These are phyloP conservation scores for Forpus xanthops DNA, from an alignment of 2,797 vertebrate species.

Conservation along the genomic window DNA sequence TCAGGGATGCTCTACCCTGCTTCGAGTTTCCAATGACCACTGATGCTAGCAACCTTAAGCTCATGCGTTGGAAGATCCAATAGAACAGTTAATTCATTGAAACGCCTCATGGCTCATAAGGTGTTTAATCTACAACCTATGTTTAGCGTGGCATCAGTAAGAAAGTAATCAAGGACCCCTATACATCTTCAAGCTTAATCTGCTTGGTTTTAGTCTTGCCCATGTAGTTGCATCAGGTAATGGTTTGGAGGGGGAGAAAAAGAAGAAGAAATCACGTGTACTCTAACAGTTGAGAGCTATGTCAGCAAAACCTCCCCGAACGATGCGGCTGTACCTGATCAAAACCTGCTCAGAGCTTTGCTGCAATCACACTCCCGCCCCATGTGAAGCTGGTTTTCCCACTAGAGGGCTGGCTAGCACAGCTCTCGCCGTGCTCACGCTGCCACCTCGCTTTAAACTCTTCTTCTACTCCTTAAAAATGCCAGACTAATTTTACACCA, in stretches of 20 bases:
- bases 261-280: not conserved
- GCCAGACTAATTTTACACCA: not conserved
- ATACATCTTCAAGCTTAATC: not conserved
- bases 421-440: not conserved
- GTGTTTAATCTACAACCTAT: not conserved
- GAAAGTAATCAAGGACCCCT: not conserved
- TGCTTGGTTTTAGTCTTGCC: not conserved
- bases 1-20: not conserved
- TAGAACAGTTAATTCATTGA: not conserved
- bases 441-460: not conserved
- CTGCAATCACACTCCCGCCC: not conserved
- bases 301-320: not conserved
- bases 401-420: not conserved
- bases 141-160: not conserved
- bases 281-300: not conserved
- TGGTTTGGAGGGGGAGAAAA: not conserved
- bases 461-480: not conserved
- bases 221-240: not conserved
- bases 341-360: not conserved
- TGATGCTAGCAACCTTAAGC: not conserved
- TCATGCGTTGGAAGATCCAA: not conserved
- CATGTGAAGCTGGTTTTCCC: not conserved
- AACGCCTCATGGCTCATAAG: not conserved
- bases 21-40: not conserved
- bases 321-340: not conserved